Evolutionary conservation across 2,113 vertebrate species (phyloP).

Genomic region (Hepsetus odoe): DNA sequence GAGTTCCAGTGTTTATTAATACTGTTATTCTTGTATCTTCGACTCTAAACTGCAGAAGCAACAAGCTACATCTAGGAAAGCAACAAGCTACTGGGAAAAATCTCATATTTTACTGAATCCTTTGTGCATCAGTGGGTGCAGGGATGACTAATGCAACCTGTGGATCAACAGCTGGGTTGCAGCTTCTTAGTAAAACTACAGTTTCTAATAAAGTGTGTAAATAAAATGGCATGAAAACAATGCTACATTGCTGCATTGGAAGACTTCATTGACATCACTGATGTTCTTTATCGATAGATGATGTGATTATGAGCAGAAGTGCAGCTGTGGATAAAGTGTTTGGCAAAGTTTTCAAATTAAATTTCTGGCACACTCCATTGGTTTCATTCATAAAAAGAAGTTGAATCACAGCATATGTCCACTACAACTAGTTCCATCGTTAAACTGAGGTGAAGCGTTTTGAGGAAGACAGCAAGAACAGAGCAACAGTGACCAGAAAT

Average conservation of each 20-base stretch:
- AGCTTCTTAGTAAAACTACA: too few species aligned
- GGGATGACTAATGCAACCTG: too few species aligned
- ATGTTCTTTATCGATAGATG: constrained; percentile 19
- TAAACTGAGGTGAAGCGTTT: not conserved
- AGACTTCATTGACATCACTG: constrained; percentile 7
- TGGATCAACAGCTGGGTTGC: too few species aligned
- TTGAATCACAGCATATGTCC: not conserved
- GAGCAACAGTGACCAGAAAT: not conserved
- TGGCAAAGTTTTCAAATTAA: not conserved
- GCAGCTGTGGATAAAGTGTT: constrained; percentile 10
- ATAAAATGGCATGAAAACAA: not conserved
- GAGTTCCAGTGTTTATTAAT: too few species aligned
- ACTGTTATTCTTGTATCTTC: too few species aligned
- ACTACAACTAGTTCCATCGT: not conserved
- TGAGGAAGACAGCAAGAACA: not conserved
- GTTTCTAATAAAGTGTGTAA: too few species aligned
- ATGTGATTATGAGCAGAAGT: constrained; percentile 19
- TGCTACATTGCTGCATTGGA: not conserved
- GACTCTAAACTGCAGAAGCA: too few species aligned
- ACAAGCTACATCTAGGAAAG: too few species aligned
- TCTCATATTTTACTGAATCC: too few species aligned
- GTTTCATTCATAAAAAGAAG: constrained; percentile 9
- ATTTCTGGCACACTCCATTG: not conserved
- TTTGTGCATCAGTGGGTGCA: too few species aligned
- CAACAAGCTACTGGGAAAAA: too few species aligned